Evolutionary conservation across 2,888 invertebrate genomes (phyloP).

Genomic region (Julus scanicus): DNA sequence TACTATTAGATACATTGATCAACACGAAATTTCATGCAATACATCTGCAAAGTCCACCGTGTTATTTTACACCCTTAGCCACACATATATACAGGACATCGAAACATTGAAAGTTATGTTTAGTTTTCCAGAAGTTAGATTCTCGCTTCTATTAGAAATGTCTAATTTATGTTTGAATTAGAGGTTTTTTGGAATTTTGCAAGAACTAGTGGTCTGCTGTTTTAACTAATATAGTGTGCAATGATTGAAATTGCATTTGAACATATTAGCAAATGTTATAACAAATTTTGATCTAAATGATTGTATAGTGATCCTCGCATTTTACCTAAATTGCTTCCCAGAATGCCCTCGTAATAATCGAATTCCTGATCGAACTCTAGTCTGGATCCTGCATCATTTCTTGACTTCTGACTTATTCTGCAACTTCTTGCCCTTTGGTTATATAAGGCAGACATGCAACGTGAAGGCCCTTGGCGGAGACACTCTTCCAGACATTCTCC

Average conservation of each 20-base stretch:
- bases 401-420: constrained; percentile 80
- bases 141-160: not conserved
- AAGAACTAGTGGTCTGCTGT: not conserved
- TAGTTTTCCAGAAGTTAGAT: not conserved
- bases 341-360: constrained; percentile 91
- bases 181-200: not conserved
- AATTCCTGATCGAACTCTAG: constrained; percentile 91
- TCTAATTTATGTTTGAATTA: no score
- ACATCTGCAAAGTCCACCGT: not conserved
- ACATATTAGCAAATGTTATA: no score
- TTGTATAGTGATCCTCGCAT: not conserved
- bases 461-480: constrained; percentile 84
- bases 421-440: constrained; percentile 87
- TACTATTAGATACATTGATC: not conserved
- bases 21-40: not conserved
- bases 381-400: constrained; percentile 80
- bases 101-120: not conserved
- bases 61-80: not conserved
- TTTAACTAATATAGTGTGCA: no score
- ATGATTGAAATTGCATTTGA: no score
- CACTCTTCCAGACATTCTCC: constrained; percentile 93
- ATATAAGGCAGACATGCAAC: constrained; percentile 88
- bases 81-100: not conserved
- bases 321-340: constrained; percentile 73
- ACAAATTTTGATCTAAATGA: no score